Evolutionary conservation across 2,797 vertebrate species (phyloP), one percentile per base, ranked within the genome.

Genomic region (Cossypha dichroa): DNA sequence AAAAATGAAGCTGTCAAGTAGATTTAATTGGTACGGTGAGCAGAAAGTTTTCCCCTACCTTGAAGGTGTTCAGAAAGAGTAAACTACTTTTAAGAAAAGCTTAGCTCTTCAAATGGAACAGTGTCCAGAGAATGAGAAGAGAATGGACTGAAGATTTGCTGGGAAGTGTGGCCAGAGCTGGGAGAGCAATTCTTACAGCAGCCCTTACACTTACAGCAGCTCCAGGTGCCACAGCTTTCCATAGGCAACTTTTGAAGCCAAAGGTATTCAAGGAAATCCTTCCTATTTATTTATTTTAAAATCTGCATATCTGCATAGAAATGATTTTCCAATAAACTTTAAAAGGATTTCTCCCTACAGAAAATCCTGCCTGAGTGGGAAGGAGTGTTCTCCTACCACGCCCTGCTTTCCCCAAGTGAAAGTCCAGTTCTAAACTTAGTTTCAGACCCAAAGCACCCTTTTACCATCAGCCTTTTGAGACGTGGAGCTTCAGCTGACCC

Each of bases 1-100:
- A 95, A 89, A 94, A 91, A 70, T 72, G 73, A 66, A 62, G 58
- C 91, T 91, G 95, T 85, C 96, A 93, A 88, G 82, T 33, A 66
- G 33, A 81, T 90, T 91, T 95, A 94, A 96, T 91, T 93, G 95
- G 87, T 75, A 69, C 26, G 80, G 78, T 6, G 64, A 95, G 49
- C 73, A 84, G 62, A 41, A 83, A 80, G 82, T 60, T 91, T 60
- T 38, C 34, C 28, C 38, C 16, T 31, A 33, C 41, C 66, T 86
- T 60, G 29, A 87, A 82, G 29, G 16, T 49, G 54, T 38, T 33
- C 26, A 36, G 54, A 59, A 75, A 46, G 46, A 59, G 36, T 45
- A 54, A 93, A 76, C 33, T 70, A 69, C 78, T 88, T 76, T 70
- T 68, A 66, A 75, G 70, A 38, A 87, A 70, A 87, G 67, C 83